Conservation (phyloP, 2,888 invertebrate species). For the Emmelina monodactyla region DNA sequence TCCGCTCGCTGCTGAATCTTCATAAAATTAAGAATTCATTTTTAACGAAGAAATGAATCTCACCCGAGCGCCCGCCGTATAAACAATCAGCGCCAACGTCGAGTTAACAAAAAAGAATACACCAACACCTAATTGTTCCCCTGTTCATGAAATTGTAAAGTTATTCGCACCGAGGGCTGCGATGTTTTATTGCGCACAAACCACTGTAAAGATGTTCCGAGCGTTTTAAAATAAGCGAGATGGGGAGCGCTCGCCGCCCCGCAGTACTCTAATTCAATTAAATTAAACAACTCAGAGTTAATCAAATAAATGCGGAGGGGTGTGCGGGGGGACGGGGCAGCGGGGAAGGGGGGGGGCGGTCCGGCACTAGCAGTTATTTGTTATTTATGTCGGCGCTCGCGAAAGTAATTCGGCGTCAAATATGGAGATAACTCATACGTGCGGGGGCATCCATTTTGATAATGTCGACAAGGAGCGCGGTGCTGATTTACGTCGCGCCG, state of each 20-base stretch:
- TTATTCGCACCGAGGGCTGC: slow-evolving; percentile 57
- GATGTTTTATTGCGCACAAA: slow-evolving; percentile 62
- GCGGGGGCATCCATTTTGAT: slow-evolving; percentile 62
- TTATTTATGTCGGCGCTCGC: slow-evolving; percentile 64
- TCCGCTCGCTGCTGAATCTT: slow-evolving; percentile 44
- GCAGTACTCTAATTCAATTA: slow-evolving; percentile 64
- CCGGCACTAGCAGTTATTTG: slow-evolving; percentile 40
- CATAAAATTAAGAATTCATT: slow-evolving; percentile 62
- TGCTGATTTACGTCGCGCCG: slow-evolving; percentile 46
- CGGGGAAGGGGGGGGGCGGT: slow-evolving; percentile 19
- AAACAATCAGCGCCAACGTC: slow-evolving; percentile 53
- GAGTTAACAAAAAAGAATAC: slow-evolving; percentile 57
- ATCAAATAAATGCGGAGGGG: slow-evolving; percentile 66
- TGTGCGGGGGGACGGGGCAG: slow-evolving; percentile 22
- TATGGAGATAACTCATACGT: slow-evolving; percentile 66
- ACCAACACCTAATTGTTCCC: slow-evolving; percentile 61
- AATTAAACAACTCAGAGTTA: slow-evolving; percentile 67
- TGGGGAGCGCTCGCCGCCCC: slow-evolving; percentile 29
- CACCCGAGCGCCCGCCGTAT: slow-evolving; percentile 33
- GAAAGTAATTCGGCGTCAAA: slow-evolving; percentile 67
- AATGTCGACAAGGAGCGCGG: slow-evolving; percentile 57
- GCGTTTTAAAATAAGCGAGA: slow-evolving; percentile 61
- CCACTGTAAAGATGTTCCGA: slow-evolving; percentile 64
- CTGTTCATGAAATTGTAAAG: slow-evolving; percentile 65
- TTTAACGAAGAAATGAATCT: slow-evolving; percentile 58